phyloP scores from a whole-genome alignment of 2,888 invertebrate genomes.

The Drosophila sordidula region DNA sequence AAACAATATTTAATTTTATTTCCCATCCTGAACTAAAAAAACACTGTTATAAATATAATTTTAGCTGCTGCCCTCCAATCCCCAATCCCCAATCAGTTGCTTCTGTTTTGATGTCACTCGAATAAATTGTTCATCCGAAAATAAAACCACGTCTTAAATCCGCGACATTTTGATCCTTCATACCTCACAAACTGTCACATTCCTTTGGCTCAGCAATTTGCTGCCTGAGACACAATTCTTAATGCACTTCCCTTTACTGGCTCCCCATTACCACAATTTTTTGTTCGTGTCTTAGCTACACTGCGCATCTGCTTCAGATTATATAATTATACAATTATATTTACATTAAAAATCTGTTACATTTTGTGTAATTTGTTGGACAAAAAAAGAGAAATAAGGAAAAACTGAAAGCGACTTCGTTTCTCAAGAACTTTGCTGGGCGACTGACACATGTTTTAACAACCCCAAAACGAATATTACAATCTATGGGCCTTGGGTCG shows the following conservation, averaged over 20 bases:
- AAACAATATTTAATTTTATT: too few species aligned
- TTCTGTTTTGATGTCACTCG: neutral
- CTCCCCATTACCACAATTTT: conserved; percentile 7
- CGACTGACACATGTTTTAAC: conserved; percentile 59
- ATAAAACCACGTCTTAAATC: conserved; percentile 17
- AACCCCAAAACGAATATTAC: conserved; percentile 18
- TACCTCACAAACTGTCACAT: conserved; percentile 41
- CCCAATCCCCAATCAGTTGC: neutral
- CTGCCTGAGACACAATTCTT: conserved; percentile 31
- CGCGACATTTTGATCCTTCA: conserved; percentile 55
- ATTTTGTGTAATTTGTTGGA: conserved; percentile 63
- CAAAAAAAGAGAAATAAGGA: neutral
- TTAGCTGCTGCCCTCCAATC: neutral
- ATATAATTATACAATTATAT: conserved; percentile 80
- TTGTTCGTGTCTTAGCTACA: neutral
- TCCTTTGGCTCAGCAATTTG: conserved; percentile 21
- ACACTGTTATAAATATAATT: too few species aligned
- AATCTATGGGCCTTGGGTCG: conserved; percentile 7
- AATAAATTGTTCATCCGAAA: conserved; percentile 29
- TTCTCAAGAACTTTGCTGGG: conserved; percentile 47
- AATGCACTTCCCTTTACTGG: conserved; percentile 39
- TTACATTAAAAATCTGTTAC: conserved; percentile 78
- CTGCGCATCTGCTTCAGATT: conserved; percentile 67
- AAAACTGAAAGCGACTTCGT: conserved; percentile 18
- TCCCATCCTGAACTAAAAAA: too few species aligned